A percentile compares a stretch with the other conserved stretches of the same genome.
phyloP scores from a whole-genome alignment of 2,797 vertebrate genomes.

The Hydrolagus colliei region DNA sequence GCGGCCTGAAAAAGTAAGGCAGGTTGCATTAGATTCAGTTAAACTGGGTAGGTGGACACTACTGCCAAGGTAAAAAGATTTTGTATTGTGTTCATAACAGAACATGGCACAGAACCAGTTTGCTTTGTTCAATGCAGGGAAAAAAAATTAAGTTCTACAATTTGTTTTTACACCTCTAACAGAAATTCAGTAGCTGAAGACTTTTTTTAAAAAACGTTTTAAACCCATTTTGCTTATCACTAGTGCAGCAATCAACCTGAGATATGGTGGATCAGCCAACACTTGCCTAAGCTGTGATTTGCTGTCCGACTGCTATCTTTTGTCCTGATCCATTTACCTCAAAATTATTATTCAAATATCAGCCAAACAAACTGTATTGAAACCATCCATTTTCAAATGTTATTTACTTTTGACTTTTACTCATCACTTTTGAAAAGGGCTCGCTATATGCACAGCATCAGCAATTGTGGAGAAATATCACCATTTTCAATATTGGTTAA shows the following conservation, averaged over 20 bases:
- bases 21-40: not conserved
- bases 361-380: not conserved
- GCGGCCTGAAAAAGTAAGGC: not conserved
- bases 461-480: not conserved
- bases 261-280: not conserved
- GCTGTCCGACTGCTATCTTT: not conserved
- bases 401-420: not conserved
- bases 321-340: not conserved
- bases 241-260: not conserved
- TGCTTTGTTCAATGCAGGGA: not conserved
- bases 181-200: not conserved
- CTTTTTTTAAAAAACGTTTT: not conserved
- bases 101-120: not conserved
- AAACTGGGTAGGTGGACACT: not conserved
- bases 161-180: not conserved
- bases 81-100: not conserved
- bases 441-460: not conserved
- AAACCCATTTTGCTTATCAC: too few relatives aligned
- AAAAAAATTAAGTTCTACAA: conserved; percentile 7
- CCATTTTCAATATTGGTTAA: not conserved
- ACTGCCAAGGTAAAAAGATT: not conserved
- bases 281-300: not conserved
- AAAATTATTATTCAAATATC: not conserved
- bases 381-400: not conserved
- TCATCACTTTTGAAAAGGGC: not conserved